Evolutionary conservation across 2,888 invertebrate genomes (phyloP).

Genomic region (Pseudococcus jackbeardsleyi): DNA sequence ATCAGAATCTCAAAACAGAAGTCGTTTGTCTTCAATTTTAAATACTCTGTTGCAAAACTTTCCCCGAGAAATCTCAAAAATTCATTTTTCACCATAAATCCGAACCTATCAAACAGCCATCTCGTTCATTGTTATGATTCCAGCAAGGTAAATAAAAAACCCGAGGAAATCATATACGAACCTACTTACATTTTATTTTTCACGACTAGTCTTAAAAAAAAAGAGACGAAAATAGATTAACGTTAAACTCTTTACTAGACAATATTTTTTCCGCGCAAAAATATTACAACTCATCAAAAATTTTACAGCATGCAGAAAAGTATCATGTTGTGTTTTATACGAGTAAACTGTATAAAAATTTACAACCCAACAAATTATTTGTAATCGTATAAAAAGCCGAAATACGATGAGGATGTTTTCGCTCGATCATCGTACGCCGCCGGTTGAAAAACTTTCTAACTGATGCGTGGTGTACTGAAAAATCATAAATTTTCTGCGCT

Average conservation of each 20-base stretch:
- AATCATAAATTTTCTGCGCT: neutral
- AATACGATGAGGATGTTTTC: neutral
- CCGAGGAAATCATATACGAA: neutral
- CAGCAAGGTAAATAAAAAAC: no score
- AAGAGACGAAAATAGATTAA: neutral
- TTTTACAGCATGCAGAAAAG: constrained; percentile 26
- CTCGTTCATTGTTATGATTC: no score
- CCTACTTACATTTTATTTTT: neutral
- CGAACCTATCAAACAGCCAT: no score
- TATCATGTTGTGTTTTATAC: constrained; percentile 20
- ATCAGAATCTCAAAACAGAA: no score
- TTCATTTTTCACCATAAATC: no score
- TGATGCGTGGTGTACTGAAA: neutral
- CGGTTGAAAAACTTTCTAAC: neutral
- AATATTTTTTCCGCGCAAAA: neutral
- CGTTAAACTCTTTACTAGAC: constrained; percentile 12
- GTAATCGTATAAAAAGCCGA: constrained; percentile 12
- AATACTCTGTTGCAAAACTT: no score
- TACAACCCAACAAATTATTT: constrained; percentile 31
- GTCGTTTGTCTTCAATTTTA: no score
- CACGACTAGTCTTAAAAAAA: neutral
- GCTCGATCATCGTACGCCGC: neutral
- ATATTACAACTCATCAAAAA: neutral
- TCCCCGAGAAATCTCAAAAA: no score
- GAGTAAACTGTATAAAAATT: constrained; percentile 11